phyloP scores from a whole-genome alignment of 2,888 invertebrate species.

The Eupithecia dodoneata region DNA sequence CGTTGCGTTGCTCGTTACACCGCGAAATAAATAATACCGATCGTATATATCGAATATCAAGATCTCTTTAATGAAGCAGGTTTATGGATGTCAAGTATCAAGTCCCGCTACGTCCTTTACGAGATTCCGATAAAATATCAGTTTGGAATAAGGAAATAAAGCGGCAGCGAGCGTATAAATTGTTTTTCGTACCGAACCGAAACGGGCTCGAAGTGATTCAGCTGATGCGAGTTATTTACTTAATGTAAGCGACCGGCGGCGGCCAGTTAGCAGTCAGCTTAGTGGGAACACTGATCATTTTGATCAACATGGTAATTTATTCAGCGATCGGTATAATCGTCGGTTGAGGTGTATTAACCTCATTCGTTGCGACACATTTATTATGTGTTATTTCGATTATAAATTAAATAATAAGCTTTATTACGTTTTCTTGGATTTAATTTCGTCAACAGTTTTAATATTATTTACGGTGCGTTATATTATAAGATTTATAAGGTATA shows the following conservation, averaged over 20 bases:
- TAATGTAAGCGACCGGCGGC: conserved; percentile 60
- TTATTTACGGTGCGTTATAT: neutral
- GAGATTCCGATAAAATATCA: conserved; percentile 43
- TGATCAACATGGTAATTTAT: conserved; percentile 81
- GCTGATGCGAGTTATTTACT: conserved; percentile 54
- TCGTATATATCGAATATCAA: conserved; percentile 27
- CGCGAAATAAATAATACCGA: conserved; percentile 20
- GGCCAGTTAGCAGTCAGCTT: conserved; percentile 69
- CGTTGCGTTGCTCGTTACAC: conserved; percentile 20
- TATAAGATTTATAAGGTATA: no score
- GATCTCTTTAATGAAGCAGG: conserved; percentile 37
- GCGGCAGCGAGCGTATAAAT: conserved; percentile 43
- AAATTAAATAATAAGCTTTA: conserved; percentile 17
- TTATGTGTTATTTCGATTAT: conserved; percentile 59
- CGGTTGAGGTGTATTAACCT: conserved; percentile 75
- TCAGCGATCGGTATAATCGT: conserved; percentile 78
- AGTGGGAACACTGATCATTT: conserved; percentile 72
- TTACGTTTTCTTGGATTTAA: neutral
- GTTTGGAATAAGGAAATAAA: conserved; percentile 45
- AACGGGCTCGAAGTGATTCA: conserved; percentile 50
- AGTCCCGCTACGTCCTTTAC: conserved; percentile 43
- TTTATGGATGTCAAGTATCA: conserved; percentile 35
- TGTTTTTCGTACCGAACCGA: conserved; percentile 55
- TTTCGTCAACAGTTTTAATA: conserved; percentile 6
- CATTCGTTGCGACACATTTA: conserved; percentile 68